Base-by-base conservation (phyloP, 2,113 vertebrate species). In the Fukomys damarensis region DNA sequence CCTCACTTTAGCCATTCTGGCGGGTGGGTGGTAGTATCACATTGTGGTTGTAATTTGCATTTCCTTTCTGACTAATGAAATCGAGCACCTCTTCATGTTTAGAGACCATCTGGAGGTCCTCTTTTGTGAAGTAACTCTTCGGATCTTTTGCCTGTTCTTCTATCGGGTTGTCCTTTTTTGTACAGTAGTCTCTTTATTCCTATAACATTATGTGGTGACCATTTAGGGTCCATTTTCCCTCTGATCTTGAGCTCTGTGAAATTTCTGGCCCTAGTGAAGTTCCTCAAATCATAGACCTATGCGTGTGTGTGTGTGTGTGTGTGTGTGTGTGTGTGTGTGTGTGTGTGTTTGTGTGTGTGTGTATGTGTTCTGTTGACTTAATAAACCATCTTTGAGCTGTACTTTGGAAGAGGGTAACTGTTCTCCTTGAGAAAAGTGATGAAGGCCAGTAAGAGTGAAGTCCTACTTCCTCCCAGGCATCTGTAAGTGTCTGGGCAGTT, bases 1-100 rank as follows among this genome's bases (percentile, higher is more conserved):
- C 59, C 87, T 72, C 46, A 4, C 54, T 17, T 43, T 16, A 54
- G 58, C 84, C 74, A 24, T 46, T 38, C 63, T 63, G 28, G 19
- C 63, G 76, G 86, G 49, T 20, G 5, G 80, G 30, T 56, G 1
- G 46, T 58, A 59, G 54, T 38, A 35, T 80, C 3, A 17, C 16
- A 22, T 22, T 38, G 16, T 66, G 63, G 65, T 72, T 93, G 79
- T 30, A 84, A 94, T 97, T 89, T 92, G 61, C 52, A 49, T 96
- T 93, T 94, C 13, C 54, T 61, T 91, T 83, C 30, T 59, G 77
- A 93, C 54, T 89, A 63, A 95, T 85, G 43, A 76, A 86, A 70
- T 72, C 0, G 38, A 91, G 38, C 17, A 49, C 30, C 66, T 81
- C 90, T 77, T 76, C 49, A 5, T 84, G n/a, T 52, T 68, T 87